Conservation (phyloP, 2,113 vertebrate genomes). For the Corvus moneduloides region DNA sequence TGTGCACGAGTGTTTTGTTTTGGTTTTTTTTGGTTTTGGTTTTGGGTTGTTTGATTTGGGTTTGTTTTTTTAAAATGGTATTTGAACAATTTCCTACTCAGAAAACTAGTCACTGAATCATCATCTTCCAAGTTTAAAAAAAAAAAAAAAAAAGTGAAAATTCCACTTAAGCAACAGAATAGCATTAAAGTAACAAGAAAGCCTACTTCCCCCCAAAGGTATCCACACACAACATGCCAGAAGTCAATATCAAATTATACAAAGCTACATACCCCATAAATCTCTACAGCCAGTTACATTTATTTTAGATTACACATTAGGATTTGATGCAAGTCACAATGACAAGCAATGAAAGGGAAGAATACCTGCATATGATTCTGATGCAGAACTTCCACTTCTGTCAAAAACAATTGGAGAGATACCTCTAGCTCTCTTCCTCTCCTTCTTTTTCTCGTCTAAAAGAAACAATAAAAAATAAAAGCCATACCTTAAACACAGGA, state of each 20-base stretch:
- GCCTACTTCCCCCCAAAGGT: slow-evolving; percentile 67
- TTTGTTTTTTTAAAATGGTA: slow-evolving; percentile 44
- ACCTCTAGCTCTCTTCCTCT: slow-evolving; percentile 87
- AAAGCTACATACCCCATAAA: slow-evolving; percentile 61
- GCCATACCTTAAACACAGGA: neutral
- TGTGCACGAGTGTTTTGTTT: slow-evolving; percentile 78
- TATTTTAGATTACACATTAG: slow-evolving; percentile 39
- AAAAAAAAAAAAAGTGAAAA: slow-evolving; percentile 69
- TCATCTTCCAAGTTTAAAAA: slow-evolving; percentile 79
- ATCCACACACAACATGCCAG: slow-evolving; percentile 79
- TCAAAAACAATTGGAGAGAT: slow-evolving; percentile 92
- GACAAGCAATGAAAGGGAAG: slow-evolving; percentile 30
- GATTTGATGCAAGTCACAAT: slow-evolving; percentile 2
- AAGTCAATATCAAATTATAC: slow-evolving; percentile 67
- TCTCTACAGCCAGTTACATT: slow-evolving; percentile 21
- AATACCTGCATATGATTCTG: slow-evolving; percentile 89
- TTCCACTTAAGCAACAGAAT: slow-evolving; percentile 81
- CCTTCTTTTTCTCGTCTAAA: slow-evolving; percentile 85
- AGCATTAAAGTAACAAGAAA: slow-evolving; percentile 79
- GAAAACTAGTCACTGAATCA: slow-evolving; percentile 85
- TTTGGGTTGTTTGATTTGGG: slow-evolving; percentile 59
- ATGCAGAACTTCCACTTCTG: slow-evolving; percentile 91
- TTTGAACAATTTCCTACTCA: slow-evolving; percentile 78
- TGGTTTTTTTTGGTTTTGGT: neutral
- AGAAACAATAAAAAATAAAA: slow-evolving; percentile 3